Evolutionary conservation across 2,888 invertebrate genomes (phyloP).

Genomic region (Dasysyrphus albostriatus): DNA sequence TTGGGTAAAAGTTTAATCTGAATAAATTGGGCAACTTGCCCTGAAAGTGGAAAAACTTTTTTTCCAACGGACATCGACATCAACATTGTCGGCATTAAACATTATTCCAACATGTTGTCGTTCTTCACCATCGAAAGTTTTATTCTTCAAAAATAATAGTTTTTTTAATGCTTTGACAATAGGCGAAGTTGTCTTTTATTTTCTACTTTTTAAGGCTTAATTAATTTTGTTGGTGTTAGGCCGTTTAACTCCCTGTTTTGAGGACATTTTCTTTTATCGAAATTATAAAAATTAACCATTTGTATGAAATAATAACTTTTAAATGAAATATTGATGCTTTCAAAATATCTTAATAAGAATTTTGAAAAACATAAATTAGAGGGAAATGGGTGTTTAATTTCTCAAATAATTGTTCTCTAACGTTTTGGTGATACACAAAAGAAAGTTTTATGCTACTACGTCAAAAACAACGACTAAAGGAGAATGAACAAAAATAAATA

Average conservation of each 20-base stretch:
- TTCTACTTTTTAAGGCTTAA: neutral
- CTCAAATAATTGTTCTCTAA: too few species aligned
- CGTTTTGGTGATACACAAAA: too few species aligned
- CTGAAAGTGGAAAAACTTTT: slow-evolving; percentile 12
- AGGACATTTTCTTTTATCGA: neutral
- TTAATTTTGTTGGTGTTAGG: slow-evolving; percentile 10
- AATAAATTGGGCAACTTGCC: slow-evolving; percentile 49
- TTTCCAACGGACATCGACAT: neutral
- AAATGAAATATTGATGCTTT: neutral
- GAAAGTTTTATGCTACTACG: too few species aligned
- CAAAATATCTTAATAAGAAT: too few species aligned
- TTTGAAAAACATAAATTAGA: too few species aligned
- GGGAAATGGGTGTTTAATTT: too few species aligned
- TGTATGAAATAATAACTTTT: neutral
- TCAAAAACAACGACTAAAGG: too few species aligned
- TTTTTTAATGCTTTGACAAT: neutral
- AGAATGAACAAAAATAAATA: too few species aligned
- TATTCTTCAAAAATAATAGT: slow-evolving; percentile 4
- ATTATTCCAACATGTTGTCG: slow-evolving; percentile 39
- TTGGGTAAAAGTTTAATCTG: slow-evolving; percentile 43
- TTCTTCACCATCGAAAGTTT: slow-evolving; percentile 26
- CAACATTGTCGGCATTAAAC: neutral
- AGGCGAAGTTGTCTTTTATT: neutral
- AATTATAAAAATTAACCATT: neutral
- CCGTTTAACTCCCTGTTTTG: neutral